Conservation (phyloP, 2,888 invertebrate species). For the Cataglyphis rosenhaueri region DNA sequence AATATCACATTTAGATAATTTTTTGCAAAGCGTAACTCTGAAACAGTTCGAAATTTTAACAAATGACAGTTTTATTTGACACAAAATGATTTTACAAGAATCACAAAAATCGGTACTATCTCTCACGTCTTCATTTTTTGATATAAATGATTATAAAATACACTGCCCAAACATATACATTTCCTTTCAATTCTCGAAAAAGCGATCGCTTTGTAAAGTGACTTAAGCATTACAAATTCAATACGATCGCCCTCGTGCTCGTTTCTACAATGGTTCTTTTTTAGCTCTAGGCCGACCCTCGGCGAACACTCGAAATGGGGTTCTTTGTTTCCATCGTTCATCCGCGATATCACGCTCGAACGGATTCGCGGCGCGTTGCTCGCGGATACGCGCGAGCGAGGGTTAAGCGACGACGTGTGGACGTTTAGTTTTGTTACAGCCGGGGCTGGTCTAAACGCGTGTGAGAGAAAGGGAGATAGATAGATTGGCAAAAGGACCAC, state of each 20-base stretch:
- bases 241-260: background rate
- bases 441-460: background rate
- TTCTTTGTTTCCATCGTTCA: constrained; percentile 65
- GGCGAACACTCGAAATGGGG: constrained; percentile 36
- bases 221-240: constrained; percentile 7
- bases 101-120: background rate
- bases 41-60: background rate
- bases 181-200: background rate
- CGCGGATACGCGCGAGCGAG: constrained; percentile 47
- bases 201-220: background rate
- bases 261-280: constrained; percentile 7
- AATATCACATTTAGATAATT: no score
- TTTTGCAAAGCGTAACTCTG: no score
- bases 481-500: constrained; percentile 47
- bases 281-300: constrained; percentile 15
- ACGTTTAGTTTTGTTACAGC: constrained; percentile 51
- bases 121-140: background rate
- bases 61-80: background rate
- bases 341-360: constrained; percentile 65
- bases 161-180: background rate
- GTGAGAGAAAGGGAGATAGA: background rate
- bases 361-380: constrained; percentile 59
- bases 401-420: constrained; percentile 58
- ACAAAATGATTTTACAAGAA: background rate
- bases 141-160: background rate